Evolutionary conservation across 1,140 invertebrate genomes (phyloP).

Genomic region (Gryon sp.): DNA sequence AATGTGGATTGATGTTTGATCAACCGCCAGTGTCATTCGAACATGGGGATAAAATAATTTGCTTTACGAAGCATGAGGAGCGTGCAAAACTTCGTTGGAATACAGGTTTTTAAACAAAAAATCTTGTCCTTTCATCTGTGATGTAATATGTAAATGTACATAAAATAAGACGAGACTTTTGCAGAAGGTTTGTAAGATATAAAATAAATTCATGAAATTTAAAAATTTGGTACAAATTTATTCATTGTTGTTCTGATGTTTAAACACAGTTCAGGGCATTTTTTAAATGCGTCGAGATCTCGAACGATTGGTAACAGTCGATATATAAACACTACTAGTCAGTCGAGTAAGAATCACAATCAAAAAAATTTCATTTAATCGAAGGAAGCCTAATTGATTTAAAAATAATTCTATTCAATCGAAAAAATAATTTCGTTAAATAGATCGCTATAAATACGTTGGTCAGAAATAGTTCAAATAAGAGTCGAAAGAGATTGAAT

Average conservation of each 20-base stretch:
- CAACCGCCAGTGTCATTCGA: slow-evolving; percentile 83
- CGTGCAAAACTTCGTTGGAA: slow-evolving; percentile 88
- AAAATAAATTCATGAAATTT: slow-evolving; percentile 1
- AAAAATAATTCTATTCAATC: no score
- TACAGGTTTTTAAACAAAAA: slow-evolving; percentile 85
- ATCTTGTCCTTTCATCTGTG: no score
- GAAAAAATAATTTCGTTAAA: no score
- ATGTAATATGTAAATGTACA: background rate
- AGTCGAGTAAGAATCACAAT: slow-evolving; percentile 16
- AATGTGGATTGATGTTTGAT: slow-evolving; percentile 91
- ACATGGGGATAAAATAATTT: slow-evolving; percentile 89
- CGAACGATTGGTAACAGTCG: slow-evolving; percentile 1
- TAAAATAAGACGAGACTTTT: background rate
- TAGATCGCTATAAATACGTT: no score
- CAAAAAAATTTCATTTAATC: slow-evolving; percentile 19
- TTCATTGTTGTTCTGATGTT: slow-evolving; percentile 24
- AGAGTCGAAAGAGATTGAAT: no score
- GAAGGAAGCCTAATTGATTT: background rate
- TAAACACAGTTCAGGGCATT: slow-evolving; percentile 16
- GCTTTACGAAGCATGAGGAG: slow-evolving; percentile 85
- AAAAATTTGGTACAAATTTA: slow-evolving; percentile 39
- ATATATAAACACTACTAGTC: slow-evolving; percentile 37
- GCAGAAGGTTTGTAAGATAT: no score
- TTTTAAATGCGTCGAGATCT: slow-evolving; percentile 30
- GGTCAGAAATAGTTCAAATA: no score